phyloP scores from a whole-genome alignment of 2,797 vertebrate species.

The Florisuga fusca region DNA sequence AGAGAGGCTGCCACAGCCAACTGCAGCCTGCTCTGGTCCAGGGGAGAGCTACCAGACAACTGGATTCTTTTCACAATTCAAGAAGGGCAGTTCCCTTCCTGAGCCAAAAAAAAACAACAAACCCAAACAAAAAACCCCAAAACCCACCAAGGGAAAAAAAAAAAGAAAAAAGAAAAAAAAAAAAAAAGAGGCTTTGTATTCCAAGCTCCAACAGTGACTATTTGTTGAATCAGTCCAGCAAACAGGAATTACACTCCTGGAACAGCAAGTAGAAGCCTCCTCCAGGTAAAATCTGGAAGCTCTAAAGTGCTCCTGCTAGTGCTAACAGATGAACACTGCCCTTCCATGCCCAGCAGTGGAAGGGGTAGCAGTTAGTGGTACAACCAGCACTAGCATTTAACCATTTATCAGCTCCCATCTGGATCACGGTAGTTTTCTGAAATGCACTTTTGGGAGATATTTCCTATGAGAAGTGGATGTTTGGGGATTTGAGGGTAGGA shows the following conservation, averaged over 20 bases:
- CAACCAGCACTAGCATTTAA: constrained; percentile 28
- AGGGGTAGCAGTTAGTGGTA: constrained; percentile 21
- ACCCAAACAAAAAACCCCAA: not conserved
- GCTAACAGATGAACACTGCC: not conserved
- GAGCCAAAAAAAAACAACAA: not conserved
- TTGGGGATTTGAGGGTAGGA: not conserved
- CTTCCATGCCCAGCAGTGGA: constrained; percentile 72
- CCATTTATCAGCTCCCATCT: constrained; percentile 10
- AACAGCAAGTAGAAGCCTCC: constrained; percentile 10
- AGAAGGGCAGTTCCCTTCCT: constrained; percentile 45
- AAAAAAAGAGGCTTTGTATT: constrained; percentile 14
- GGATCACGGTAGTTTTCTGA: not conserved
- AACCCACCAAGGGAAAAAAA: not conserved
- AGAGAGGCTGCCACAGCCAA: not conserved
- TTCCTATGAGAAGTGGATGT: constrained; percentile 51
- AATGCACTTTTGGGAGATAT: constrained; percentile 59
- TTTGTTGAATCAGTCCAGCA: not conserved
- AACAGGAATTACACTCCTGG: not conserved
- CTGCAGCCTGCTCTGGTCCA: constrained; percentile 6
- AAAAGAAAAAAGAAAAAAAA: not conserved
- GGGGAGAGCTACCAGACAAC: not conserved
- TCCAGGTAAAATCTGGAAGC: constrained; percentile 38
- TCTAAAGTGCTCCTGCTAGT: constrained; percentile 64
- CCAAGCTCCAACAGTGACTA: not conserved
- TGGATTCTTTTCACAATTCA: constrained; percentile 19